Evolutionary conservation across 2,797 vertebrate genomes (phyloP), one percentile per base, ranked within the genome.

Genomic region (Hypotaenidia okinawae): DNA sequence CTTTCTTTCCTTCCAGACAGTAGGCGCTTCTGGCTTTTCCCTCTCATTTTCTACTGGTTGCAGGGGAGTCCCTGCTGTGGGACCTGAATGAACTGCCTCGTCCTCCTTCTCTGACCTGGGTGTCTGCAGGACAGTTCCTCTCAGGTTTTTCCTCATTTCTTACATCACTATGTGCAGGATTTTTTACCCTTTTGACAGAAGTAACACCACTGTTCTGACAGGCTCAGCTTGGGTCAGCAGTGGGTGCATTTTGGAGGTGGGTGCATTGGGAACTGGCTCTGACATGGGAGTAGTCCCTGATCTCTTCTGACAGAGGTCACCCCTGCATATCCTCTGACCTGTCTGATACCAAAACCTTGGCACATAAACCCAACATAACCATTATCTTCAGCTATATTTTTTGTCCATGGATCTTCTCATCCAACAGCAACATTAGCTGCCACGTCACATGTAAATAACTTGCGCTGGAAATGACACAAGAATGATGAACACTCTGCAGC

Each of bases 131-230:
- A 45, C 17, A 25, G 8, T 25, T 59, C 33, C 37, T 58, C 24
- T 41, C 72, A 28, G 12, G 4, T 35, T 57, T 57, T 74, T 57
- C 49, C 33, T 25, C 58, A 51, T 49, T 10, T 6, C 17, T 55
- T 33, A 41, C 43, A 45, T 10, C 35, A 35, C 27, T 18, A 47
- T 45, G 27, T n/a, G 33, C 37, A 45, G 17, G 18, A 35, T 15
- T 76, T 76, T 68, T 35, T 11, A 52, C 16, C n/a, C 32, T 70
- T 63, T 37, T 64, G 22, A 58, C 43, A 66, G 59, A 59, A 27
- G n/a, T 3, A 1, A 22, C 1, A 0, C 43, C 76, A 32, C 16
- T 2, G 1, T 13, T 1, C 59, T 35, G 25, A 58, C 0, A 1
- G 17, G 8, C 14, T 58, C 15, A 13, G 33, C 35, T 79, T 79